These are phyloP conservation scores for Leucophenga montana DNA, from an alignment of 2,888 invertebrate species.

Conservation along the genomic window DNA sequence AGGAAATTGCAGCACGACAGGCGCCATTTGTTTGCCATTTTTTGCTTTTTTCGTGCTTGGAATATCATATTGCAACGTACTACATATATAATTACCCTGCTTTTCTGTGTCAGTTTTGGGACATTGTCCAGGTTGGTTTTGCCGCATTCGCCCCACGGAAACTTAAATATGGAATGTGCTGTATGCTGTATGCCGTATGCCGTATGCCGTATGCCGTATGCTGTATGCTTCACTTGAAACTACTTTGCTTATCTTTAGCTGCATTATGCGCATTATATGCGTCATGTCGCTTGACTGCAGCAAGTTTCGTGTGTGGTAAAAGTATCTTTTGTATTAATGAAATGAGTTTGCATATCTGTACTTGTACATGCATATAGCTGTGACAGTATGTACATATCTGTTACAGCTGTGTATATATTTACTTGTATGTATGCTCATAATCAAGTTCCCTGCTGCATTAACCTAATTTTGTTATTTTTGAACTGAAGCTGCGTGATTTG, in stretches of 20 bases:
- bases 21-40: too few species aligned
- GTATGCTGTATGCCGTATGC: too few species aligned
- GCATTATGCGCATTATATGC: constrained; percentile 56
- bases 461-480: constrained; percentile 57
- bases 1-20: too few species aligned
- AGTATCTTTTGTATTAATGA: constrained; percentile 7
- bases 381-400: background rate
- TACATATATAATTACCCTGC: constrained; percentile 46
- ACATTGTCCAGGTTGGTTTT: too few species aligned
- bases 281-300: constrained; percentile 49
- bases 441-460: constrained; percentile 56
- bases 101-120: constrained; percentile 28
- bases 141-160: too few species aligned
- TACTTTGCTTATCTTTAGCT: constrained; percentile 16
- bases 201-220: too few species aligned
- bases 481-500: constrained; percentile 66
- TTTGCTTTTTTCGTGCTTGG: constrained; percentile 13
- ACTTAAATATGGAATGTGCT: too few species aligned
- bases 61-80: constrained; percentile 62
- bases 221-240: too few species aligned
- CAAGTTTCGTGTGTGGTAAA: constrained; percentile 50
- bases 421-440: constrained; percentile 5
- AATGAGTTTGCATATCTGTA: constrained; percentile 4
- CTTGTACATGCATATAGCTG: background rate
- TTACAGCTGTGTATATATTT: too few species aligned